Evolutionary conservation across 1,140 invertebrate genomes (phyloP).

Genomic region (Orchestia grillus): DNA sequence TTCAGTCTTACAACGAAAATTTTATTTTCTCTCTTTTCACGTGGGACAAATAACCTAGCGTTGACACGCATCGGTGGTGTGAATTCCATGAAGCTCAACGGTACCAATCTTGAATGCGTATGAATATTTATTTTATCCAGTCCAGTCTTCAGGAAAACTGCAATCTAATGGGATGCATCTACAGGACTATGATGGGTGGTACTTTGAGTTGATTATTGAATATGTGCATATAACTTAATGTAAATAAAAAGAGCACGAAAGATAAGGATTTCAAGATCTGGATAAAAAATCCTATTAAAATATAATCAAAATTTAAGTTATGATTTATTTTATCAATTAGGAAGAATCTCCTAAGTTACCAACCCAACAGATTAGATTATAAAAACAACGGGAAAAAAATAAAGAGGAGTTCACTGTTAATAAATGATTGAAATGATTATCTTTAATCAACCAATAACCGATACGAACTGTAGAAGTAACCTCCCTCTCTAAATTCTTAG

Average conservation of each 20-base stretch:
- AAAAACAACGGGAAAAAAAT: neutral
- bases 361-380: neutral
- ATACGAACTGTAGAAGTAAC: neutral
- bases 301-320: neutral
- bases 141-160: neutral
- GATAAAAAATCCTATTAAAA: neutral
- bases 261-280: neutral
- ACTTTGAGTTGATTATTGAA: neutral
- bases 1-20: no score
- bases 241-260: neutral
- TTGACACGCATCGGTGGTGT: neutral
- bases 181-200: neutral
- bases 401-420: neutral
- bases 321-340: neutral
- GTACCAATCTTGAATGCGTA: neutral
- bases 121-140: neutral
- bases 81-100: neutral
- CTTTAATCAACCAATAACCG: neutral
- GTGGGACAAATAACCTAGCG: neutral
- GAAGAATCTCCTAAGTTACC: neutral
- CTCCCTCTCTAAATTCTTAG: neutral
- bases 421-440: neutral
- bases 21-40: neutral
- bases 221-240: neutral
- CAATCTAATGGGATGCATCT: neutral